A percentile compares a stretch with the other conserved stretches of the same genome.
phyloP scores from a whole-genome alignment of 1,140 invertebrate genomes.

The Calycopis cecrops region DNA sequence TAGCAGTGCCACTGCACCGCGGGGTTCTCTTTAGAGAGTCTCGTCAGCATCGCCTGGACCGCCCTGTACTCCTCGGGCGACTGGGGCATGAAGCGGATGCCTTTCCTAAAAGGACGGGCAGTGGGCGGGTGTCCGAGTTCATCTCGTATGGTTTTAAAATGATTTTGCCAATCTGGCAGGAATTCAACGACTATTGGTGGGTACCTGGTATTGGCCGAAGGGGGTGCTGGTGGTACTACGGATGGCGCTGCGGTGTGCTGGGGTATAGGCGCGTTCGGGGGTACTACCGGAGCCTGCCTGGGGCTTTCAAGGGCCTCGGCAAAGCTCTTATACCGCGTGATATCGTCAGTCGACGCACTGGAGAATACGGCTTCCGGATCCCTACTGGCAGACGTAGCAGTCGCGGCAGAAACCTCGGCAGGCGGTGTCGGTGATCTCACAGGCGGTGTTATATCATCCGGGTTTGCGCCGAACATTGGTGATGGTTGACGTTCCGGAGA shows the following conservation, averaged over 20 bases:
- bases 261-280: too few species aligned
- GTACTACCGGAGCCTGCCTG: too few species aligned
- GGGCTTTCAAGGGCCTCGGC: conserved; percentile 2
- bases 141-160: too few species aligned
- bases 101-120: background rate
- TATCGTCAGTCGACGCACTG: background rate
- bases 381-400: background rate
- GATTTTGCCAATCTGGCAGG: too few species aligned
- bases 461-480: too few species aligned
- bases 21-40: background rate
- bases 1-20: background rate
- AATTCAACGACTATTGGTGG: conserved; percentile 8
- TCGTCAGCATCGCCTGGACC: background rate
- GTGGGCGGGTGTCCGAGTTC: background rate
- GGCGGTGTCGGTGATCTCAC: background rate
- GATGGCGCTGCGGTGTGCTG: too few species aligned
- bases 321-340: background rate
- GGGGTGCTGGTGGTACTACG: too few species aligned
- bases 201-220: background rate
- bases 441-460: too few species aligned
- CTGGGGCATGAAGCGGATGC: background rate
- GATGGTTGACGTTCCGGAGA: too few species aligned
- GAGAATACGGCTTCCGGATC: background rate
- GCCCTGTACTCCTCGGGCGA: background rate
- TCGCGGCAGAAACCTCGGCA: background rate